phyloP scores from a whole-genome alignment of 2,888 invertebrate species.

The Argyresthia goedartella region DNA sequence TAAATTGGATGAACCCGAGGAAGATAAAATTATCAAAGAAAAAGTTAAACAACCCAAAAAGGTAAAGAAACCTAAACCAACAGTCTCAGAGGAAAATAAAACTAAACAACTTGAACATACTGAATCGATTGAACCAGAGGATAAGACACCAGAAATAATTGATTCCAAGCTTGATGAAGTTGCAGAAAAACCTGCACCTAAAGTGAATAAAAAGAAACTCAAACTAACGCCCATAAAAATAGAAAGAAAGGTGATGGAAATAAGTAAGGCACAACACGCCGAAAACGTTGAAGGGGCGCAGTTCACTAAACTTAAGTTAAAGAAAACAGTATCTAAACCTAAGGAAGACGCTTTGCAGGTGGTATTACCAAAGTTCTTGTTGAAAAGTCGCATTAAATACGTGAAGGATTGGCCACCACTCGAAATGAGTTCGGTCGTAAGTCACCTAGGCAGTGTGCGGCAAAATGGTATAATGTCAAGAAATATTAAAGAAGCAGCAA shows the following conservation, averaged over 20 bases:
- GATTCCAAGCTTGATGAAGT: background rate
- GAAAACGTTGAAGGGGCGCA: slow-evolving; percentile 73
- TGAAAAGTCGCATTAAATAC: slow-evolving; percentile 78
- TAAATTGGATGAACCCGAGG: too few species aligned
- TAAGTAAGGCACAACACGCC: slow-evolving; percentile 74
- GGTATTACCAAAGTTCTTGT: slow-evolving; percentile 75
- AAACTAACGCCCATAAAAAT: slow-evolving; percentile 70
- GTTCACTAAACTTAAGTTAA: slow-evolving; percentile 78
- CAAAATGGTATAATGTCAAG: slow-evolving; percentile 78
- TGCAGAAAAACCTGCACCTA: slow-evolving; percentile 6
- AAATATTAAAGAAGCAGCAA: slow-evolving; percentile 77
- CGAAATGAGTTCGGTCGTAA: slow-evolving; percentile 59
- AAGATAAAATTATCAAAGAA: background rate
- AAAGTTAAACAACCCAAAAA: background rate
- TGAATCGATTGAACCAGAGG: background rate
- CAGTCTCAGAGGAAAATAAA: background rate
- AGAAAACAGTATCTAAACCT: slow-evolving; percentile 66
- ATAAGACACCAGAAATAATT: background rate
- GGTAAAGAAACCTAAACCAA: background rate
- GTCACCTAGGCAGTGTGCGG: slow-evolving; percentile 66
- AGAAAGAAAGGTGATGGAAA: slow-evolving; percentile 73
- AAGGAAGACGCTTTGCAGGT: slow-evolving; percentile 50
- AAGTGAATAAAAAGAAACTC: slow-evolving; percentile 20
- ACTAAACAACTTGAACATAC: background rate
- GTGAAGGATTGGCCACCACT: slow-evolving; percentile 74